Conservation (phyloP, 2,113 vertebrate species). For the Crocuta crocuta region DNA sequence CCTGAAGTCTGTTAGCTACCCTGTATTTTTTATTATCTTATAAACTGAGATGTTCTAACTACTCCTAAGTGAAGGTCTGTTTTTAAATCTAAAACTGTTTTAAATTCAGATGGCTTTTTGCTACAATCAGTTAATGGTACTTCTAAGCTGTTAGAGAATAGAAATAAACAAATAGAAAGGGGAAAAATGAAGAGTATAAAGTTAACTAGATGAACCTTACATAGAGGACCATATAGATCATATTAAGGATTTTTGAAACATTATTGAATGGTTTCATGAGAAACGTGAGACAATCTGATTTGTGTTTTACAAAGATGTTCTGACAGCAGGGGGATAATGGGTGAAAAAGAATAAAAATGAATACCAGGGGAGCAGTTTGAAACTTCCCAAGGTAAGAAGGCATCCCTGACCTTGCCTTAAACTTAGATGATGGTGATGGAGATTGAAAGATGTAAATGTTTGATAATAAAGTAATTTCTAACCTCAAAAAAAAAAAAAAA, state of each 20-base stretch:
- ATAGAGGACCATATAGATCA: background rate
- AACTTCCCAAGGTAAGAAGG: background rate
- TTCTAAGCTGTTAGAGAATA: background rate
- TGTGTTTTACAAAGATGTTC: background rate
- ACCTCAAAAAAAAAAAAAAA: background rate
- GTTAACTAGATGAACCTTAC: no score
- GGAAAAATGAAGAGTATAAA: background rate
- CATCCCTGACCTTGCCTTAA: background rate
- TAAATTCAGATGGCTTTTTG: conserved; percentile 14
- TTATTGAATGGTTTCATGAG: background rate
- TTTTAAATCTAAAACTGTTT: conserved; percentile 48
- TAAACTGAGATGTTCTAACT: background rate
- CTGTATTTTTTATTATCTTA: background rate
- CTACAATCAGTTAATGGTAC: background rate
- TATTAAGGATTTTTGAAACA: background rate
- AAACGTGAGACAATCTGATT: background rate
- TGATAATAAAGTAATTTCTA: background rate
- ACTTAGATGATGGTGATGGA: background rate
- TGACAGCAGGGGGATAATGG: background rate
- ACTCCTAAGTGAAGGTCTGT: background rate
- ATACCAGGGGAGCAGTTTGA: background rate
- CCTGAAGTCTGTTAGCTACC: background rate
- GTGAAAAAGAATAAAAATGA: background rate
- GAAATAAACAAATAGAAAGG: background rate
- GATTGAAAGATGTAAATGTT: background rate